Evolutionary conservation across 2,888 invertebrate species (phyloP).

Genomic region (Biston stratarius): DNA sequence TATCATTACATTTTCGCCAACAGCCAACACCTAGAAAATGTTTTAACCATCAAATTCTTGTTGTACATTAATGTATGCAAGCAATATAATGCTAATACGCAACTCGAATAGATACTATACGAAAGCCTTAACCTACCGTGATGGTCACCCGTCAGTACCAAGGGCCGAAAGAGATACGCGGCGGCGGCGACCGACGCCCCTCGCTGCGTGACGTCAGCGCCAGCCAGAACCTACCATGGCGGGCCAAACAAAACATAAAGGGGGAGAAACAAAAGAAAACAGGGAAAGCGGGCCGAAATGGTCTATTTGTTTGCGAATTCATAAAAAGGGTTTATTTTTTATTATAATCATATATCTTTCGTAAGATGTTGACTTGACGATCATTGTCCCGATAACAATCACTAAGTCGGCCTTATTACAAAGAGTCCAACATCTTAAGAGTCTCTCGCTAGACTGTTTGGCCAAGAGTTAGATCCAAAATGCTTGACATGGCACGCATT

Average conservation of each 20-base stretch:
- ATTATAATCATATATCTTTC: too few species aligned
- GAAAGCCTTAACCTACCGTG: slow-evolving; percentile 49
- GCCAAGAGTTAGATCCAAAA: too few species aligned
- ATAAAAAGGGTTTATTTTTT: too few species aligned
- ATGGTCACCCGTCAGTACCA: slow-evolving; percentile 72
- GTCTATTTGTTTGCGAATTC: slow-evolving; percentile 5
- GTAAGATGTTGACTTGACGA: too few species aligned
- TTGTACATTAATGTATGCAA: too few species aligned
- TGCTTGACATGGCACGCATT: too few species aligned
- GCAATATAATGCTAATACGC: too few species aligned
- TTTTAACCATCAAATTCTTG: too few species aligned
- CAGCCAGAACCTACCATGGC: slow-evolving; percentile 75
- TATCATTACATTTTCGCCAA: neutral
- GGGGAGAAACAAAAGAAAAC: slow-evolving; percentile 42
- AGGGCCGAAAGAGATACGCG: slow-evolving; percentile 85
- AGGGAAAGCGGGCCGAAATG: neutral
- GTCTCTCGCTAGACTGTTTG: too few species aligned
- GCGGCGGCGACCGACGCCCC: slow-evolving; percentile 74
- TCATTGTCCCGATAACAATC: too few species aligned
- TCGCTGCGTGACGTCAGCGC: slow-evolving; percentile 69
- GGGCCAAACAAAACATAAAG: slow-evolving; percentile 51
- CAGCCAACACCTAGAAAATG: neutral
- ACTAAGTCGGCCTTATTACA: neutral
- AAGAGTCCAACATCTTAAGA: too few species aligned
- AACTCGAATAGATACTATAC: neutral